Conservation (phyloP, 2,888 invertebrate species). For the Brachyptera risi region DNA sequence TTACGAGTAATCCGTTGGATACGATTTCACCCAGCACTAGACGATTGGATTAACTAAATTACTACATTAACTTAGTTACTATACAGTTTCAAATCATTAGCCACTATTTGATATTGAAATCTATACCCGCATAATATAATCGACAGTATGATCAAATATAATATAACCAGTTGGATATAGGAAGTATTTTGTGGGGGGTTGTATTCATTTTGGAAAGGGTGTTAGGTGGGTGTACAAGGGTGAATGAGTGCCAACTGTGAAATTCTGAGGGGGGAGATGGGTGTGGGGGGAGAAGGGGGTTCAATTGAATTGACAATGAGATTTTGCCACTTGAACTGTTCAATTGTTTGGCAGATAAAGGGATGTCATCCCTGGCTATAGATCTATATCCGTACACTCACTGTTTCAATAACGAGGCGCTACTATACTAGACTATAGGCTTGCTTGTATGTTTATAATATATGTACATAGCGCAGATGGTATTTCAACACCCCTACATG, state of each 20-base stretch:
- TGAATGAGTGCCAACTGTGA: conserved; percentile 16
- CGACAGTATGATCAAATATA: background rate
- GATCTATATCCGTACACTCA: background rate
- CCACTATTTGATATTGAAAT: conserved; percentile 22
- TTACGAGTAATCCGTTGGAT: background rate
- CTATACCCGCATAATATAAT: conserved; percentile 12
- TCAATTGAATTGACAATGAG: conserved; percentile 28
- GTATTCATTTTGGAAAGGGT: no score
- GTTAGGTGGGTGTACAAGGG: background rate
- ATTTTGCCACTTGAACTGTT: conserved; percentile 29
- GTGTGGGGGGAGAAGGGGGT: conserved; percentile 10
- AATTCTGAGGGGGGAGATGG: conserved; percentile 7
- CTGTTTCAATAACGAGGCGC: conserved; percentile 14
- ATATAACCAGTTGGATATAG: conserved; percentile 1
- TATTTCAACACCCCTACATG: background rate
- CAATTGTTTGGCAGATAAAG: conserved; percentile 24
- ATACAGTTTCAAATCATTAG: conserved; percentile 26
- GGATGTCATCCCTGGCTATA: conserved; percentile 12
- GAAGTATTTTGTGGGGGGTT: background rate
- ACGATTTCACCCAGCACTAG: background rate
- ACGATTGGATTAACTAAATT: conserved; percentile 30
- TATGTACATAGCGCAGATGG: conserved; percentile 17
- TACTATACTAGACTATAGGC: no score
- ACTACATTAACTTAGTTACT: conserved; percentile 27
- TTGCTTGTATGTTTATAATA: conserved; percentile 4